A percentile compares a stretch with the other conserved stretches of the same genome.
These are phyloP conservation scores for Zaprionus camerounensis DNA, from an alignment of 1,140 invertebrate genomes.

Conservation along the genomic window DNA sequence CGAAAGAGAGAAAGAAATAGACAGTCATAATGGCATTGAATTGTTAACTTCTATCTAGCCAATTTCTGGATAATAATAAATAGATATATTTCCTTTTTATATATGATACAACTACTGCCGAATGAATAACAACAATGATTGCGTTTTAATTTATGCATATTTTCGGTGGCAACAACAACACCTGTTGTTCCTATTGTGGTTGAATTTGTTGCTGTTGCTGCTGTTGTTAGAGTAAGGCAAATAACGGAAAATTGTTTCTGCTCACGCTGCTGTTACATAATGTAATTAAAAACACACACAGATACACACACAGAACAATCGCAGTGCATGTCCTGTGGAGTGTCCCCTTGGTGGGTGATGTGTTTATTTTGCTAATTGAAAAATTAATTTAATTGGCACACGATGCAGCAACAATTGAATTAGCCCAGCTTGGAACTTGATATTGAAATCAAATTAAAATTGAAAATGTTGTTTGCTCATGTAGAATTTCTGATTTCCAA, in stretches of 20 bases:
- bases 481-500: not conserved
- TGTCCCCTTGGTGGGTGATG: constrained; percentile 20
- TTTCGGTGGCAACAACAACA: not conserved
- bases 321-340: constrained; percentile 15
- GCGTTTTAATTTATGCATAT: constrained; percentile 8
- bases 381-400: constrained; percentile 51
- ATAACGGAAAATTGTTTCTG: constrained; percentile 25
- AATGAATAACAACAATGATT: not conserved
- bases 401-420: constrained; percentile 33
- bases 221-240: not conserved
- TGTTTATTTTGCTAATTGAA: constrained; percentile 65
- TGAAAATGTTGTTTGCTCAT: not conserved
- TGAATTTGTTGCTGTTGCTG: not conserved
- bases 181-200: not conserved
- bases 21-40: no score
- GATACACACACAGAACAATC: constrained; percentile 9
- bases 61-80: not conserved
- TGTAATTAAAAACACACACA: constrained; percentile 40
- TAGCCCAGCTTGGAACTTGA: constrained; percentile 11
- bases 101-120: not conserved
- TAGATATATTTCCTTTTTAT: not conserved
- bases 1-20: not conserved
- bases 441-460: constrained; percentile 7
- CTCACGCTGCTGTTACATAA: constrained; percentile 24
- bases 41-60: not conserved